Evolutionary conservation across 2,888 invertebrate species (phyloP), one percentile per base, ranked within the genome.

Genomic region (Stictocephala bisonia): DNA sequence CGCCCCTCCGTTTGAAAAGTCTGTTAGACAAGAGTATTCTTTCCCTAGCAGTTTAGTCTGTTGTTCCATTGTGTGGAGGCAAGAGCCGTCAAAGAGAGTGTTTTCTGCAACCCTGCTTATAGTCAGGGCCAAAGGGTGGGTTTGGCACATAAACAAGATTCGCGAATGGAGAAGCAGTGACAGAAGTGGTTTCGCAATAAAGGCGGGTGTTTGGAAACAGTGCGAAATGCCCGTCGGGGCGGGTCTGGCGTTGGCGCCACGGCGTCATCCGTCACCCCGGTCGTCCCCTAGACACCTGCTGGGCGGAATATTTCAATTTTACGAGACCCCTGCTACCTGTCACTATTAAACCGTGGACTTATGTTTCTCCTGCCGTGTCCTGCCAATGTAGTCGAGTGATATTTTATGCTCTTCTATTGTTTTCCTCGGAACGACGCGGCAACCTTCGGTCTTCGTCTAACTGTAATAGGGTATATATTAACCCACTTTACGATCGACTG

Each of bases 281-380:
- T 35, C 31, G 56, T 53, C 70, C 70, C 70, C 58, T 56, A 48
- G 70, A 44, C 70, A 71, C 70, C 70, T 29, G 70, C 70, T 71
- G 70, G 1, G 70, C 27, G 24, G 70, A 71, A 71, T 71, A 71
- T 71, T 71, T 71, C 70, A 58, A 71, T 71, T 71, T 71, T 71
- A 71, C 70, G 70, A 71, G 58, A 44, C 44, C 41, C 44, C 44
- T 44, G 70, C 70, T 71, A 71, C 70, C 70, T 44, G 70, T 58
- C 58, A 58, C 70, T 71, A 71, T 71, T 71, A 71, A 71, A 71
- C 58, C 44, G 29, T 71, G 44, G 58, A 71, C 58, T 71, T 71
- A 71, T 71, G 70, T 71, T 27, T 18, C 26, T 35, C 56, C 51
- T 15, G 13, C 56, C 56, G 53, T 40, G 53, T 44, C 70, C 24